phyloP scores from a whole-genome alignment of 1,140 invertebrate genomes.

The Oppia nitens region DNA sequence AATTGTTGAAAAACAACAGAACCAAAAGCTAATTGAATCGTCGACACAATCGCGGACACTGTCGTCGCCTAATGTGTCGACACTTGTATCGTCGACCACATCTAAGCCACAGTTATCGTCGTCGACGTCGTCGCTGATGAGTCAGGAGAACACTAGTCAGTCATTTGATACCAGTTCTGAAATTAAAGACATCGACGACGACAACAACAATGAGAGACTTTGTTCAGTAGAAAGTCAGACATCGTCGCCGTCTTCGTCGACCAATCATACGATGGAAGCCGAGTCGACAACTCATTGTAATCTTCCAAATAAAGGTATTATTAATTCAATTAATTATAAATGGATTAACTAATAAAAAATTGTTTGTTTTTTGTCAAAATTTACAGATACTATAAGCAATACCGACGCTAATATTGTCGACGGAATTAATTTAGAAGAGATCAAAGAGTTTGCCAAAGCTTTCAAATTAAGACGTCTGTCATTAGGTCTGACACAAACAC shows the following conservation, averaged over 20 bases:
- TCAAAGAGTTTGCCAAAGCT: constrained; percentile 93
- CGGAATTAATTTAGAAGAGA: constrained; percentile 90
- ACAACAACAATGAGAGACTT: too few relatives aligned
- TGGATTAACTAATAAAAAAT: constrained; percentile 2
- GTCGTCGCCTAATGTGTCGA: background rate
- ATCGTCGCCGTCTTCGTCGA: background rate
- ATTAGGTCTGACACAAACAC: constrained; percentile 84
- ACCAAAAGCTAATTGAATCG: background rate
- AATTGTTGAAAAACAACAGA: constrained; percentile 22
- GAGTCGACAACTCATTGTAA: background rate
- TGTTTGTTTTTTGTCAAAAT: constrained; percentile 6
- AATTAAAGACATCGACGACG: background rate
- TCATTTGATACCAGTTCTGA: background rate
- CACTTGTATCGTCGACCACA: background rate
- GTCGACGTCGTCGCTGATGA: background rate
- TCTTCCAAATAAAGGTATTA: constrained; percentile 17
- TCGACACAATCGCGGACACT: background rate
- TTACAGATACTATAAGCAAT: constrained; percentile 60
- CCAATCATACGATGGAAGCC: background rate
- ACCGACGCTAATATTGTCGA: constrained; percentile 83
- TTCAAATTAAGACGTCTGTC: constrained; percentile 85
- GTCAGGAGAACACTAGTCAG: background rate
- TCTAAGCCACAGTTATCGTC: background rate
- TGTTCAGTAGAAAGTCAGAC: background rate
- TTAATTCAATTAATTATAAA: constrained; percentile 23